Conservation (phyloP, 2,888 invertebrate species). For the Minunthozetes semirufus region DNA sequence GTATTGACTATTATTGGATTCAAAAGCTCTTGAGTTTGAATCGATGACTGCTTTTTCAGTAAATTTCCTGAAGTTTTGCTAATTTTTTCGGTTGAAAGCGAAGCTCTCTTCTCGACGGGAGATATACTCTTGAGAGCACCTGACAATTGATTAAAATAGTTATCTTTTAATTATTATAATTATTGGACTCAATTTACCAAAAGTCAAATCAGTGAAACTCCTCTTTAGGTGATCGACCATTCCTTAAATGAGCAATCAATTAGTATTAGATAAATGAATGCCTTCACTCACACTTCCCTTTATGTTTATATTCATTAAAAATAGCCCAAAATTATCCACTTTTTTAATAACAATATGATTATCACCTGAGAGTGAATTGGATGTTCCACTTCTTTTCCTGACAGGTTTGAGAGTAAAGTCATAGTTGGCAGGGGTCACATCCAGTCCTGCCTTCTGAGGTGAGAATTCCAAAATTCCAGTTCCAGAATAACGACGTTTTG, state of each 20-base stretch:
- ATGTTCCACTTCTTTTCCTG: background rate
- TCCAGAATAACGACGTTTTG: conserved; percentile 39
- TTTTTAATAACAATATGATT: no score
- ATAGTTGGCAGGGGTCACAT: conserved; percentile 76
- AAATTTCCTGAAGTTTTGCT: background rate
- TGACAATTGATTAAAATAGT: background rate
- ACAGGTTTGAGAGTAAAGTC: conserved; percentile 53
- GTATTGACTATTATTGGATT: background rate
- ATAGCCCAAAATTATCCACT: no score
- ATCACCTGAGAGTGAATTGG: background rate
- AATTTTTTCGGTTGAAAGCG: background rate
- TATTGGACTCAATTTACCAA: conserved; percentile 21
- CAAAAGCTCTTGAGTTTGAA: background rate
- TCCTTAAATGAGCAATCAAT: background rate
- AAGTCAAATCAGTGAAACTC: conserved; percentile 35
- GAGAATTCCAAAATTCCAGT: conserved; percentile 64
- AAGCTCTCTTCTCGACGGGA: background rate
- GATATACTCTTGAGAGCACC: conserved; percentile 6
- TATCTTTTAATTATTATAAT: background rate
- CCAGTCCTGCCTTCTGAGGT: conserved; percentile 76
- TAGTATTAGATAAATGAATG: no score
- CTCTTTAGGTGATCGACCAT: conserved; percentile 33
- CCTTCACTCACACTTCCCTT: no score
- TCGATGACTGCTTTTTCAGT: background rate
- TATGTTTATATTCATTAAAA: no score